A percentile compares a stretch with the other conserved stretches of the same genome.
Conservation (phyloP, 2,113 vertebrate genomes). For the Tragulus kanchil region DNA sequence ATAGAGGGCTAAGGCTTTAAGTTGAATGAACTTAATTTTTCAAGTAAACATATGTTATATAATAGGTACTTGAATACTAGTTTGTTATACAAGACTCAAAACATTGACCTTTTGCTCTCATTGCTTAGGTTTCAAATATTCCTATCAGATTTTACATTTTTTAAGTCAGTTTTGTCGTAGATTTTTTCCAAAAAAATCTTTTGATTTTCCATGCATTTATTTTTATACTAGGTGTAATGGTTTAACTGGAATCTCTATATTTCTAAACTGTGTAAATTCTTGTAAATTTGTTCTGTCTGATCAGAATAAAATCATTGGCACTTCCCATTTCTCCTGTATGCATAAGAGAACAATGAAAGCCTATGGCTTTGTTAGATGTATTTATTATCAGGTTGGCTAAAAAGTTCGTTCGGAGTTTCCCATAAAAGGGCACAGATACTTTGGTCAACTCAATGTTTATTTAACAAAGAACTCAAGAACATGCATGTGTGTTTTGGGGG, state of each 20-base stretch:
- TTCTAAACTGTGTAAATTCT: conserved; percentile 22
- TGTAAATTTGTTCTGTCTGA: neutral
- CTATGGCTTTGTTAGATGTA: neutral
- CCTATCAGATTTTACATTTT: neutral
- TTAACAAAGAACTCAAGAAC: neutral
- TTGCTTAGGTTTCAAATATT: conserved; percentile 25
- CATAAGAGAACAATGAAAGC: neutral
- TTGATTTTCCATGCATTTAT: too few relatives aligned
- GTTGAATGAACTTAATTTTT: neutral
- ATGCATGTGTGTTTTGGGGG: neutral
- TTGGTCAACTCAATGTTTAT: neutral
- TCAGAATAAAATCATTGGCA: neutral
- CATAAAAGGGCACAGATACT: neutral
- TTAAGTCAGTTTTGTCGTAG: too few relatives aligned
- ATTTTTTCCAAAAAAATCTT: too few relatives aligned
- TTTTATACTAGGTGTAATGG: neutral
- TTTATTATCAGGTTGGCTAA: neutral
- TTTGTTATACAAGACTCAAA: neutral
- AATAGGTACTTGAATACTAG: neutral
- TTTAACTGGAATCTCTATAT: neutral
- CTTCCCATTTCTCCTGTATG: neutral
- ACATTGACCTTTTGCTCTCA: neutral
- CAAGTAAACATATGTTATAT: neutral
- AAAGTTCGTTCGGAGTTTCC: neutral
- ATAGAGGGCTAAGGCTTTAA: neutral